A percentile compares a stretch with the other conserved stretches of the same genome.
Conservation (phyloP, 2,113 vertebrate species). For the Python bivittatus region DNA sequence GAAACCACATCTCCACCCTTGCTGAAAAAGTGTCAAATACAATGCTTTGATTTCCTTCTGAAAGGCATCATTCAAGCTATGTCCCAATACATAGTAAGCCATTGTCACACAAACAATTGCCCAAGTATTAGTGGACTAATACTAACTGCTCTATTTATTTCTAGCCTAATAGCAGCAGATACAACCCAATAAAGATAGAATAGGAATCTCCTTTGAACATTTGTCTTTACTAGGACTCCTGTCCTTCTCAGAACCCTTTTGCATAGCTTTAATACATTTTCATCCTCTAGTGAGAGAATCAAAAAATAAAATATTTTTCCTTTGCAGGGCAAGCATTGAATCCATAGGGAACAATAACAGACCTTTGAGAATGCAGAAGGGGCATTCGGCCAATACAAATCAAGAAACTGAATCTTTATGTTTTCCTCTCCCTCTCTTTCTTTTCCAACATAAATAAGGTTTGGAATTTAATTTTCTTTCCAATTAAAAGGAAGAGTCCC, state of each 20-base stretch:
- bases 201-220: constrained; percentile 4
- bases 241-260: constrained; percentile 30
- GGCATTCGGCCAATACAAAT: constrained; percentile 61
- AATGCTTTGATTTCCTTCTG: neutral
- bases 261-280: constrained; percentile 62
- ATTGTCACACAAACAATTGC: neutral
- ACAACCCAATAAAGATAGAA: neutral
- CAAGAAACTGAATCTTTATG: constrained; percentile 15
- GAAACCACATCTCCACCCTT: neutral
- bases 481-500: constrained; percentile 14
- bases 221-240: constrained; percentile 41
- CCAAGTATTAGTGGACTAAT: neutral
- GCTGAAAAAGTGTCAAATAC: neutral
- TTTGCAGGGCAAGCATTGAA: constrained; percentile 50
- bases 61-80: neutral
- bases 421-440: constrained; percentile 8
- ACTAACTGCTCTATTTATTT: neutral
- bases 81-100: neutral
- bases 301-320: constrained; percentile 48
- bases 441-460: constrained; percentile 36
- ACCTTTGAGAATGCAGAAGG: constrained; percentile 56
- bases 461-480: constrained; percentile 31
- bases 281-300: constrained; percentile 48
- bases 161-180: neutral
- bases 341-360: constrained; percentile 65